Conservation (phyloP, 2,113 vertebrate genomes). For the Epinephelus lanceolatus region DNA sequence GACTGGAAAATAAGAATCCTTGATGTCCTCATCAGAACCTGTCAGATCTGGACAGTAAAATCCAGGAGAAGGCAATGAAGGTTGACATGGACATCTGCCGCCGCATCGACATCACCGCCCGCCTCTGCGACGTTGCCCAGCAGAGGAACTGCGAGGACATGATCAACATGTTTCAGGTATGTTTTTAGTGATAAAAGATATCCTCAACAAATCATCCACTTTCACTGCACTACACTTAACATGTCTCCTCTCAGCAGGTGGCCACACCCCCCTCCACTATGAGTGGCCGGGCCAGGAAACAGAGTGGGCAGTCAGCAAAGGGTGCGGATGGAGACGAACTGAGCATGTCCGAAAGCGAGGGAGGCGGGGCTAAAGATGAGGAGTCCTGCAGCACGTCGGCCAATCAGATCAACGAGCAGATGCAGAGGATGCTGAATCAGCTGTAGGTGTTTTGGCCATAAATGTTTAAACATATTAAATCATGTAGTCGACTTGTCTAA, state of each 20-base stretch:
- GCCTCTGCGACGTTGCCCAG: constrained; percentile 94
- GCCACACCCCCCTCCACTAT: constrained; percentile 81
- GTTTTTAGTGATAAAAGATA: rapidly evolving
- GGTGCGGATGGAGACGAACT: constrained; percentile 73
- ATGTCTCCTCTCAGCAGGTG: constrained; percentile 53
- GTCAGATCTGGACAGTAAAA: constrained; percentile 93
- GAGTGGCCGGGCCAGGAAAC: constrained; percentile 67
- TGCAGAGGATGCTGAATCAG: constrained; percentile 97
- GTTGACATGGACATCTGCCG: constrained; percentile 99
- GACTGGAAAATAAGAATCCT: too few relatives aligned
- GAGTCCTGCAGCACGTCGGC: constrained; percentile 85
- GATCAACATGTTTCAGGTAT: constrained; percentile 94
- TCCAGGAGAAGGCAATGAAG: constrained; percentile 98
- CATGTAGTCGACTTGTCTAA: background rate
- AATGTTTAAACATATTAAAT: background rate
- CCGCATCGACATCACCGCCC: constrained; percentile 95
- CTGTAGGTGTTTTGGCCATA: constrained; percentile 85
- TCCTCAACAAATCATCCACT: rapidly evolving
- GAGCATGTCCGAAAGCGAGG: constrained; percentile 76
- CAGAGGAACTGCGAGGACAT: constrained; percentile 96
- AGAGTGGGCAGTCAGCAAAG: constrained; percentile 58
- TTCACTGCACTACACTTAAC: background rate
- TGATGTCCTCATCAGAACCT: constrained; percentile 84
- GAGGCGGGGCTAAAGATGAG: constrained; percentile 83
- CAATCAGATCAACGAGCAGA: constrained; percentile 93